A percentile compares a stretch with the other conserved stretches of the same genome.
phyloP scores from a whole-genome alignment of 2,888 invertebrate species.

The Hymenopus coronatus region DNA sequence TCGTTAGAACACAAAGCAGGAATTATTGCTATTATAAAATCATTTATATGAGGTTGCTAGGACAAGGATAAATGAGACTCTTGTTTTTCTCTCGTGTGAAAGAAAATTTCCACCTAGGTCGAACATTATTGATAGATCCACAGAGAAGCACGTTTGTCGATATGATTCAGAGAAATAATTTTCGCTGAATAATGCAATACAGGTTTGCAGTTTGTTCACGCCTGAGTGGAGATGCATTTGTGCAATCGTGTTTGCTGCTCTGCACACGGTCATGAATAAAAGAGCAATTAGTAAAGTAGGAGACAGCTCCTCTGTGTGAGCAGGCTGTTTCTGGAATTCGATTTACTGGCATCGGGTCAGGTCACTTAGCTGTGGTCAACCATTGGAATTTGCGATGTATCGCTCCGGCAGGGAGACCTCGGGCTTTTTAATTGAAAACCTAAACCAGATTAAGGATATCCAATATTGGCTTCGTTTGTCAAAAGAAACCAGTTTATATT shows the following conservation, averaged over 20 bases:
- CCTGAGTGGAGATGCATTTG: not conserved
- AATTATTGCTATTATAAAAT: too few species aligned
- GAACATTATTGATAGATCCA: not conserved
- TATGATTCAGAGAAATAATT: not conserved
- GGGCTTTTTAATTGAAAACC: too few species aligned
- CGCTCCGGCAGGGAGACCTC: too few species aligned
- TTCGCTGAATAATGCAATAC: not conserved
- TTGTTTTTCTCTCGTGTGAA: too few species aligned
- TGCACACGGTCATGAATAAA: too few species aligned
- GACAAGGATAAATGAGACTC: not conserved
- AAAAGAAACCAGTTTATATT: too few species aligned
- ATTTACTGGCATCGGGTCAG: not conserved
- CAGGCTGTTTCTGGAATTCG: not conserved
- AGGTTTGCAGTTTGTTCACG: not conserved
- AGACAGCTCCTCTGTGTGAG: not conserved
- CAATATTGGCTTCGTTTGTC: too few species aligned
- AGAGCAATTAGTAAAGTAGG: not conserved
- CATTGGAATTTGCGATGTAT: not conserved
- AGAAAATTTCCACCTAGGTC: not conserved
- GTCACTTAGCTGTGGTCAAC: not conserved
- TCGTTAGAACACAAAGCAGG: too few species aligned
- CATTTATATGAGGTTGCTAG: too few species aligned
- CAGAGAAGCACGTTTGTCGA: not conserved
- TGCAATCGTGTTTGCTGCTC: not conserved
- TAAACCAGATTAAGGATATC: too few species aligned